Base-by-base conservation (phyloP, 1,140 invertebrate genomes). In the Myzus persicae region DNA sequence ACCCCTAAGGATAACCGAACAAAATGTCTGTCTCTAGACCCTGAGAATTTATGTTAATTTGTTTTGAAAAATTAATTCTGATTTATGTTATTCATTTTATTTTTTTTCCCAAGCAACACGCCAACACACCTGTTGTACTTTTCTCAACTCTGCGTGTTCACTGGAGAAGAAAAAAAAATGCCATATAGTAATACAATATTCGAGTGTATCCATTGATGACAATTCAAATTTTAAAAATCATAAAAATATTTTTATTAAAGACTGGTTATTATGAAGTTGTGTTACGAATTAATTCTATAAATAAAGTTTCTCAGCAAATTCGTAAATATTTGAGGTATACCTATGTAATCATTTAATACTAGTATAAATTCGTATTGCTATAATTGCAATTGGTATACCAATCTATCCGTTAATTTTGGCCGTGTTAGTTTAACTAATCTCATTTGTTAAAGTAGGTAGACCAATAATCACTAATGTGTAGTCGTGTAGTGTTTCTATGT, bases 21-120 rank as follows among this genome's bases (percentile, higher is more conserved):
- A 90, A 54, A 42, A 90, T 42, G 59, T 6, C 59, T n/a, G 85
- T 88, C 14, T 18, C 36, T 42, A n/a, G 26, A 24, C 22, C 20
- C 24, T 91, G n/a, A 20, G 31, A 46, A 42, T 44, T 44, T 42
- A 36, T 91, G 54, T 5, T 31, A 40, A 54, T 54, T 90, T 90
- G 31, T 48, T 48, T 48, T 48, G 46, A 48, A 18, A 18, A 48
- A 18, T 44, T 44, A 76, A 92, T 82, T 92, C 67, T 82, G 76
- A 92, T 92, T 92, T 92, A 92, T 92, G 44, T 38, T 11, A 11
- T 67, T 59, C 51, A 42, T 82, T 92, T n/a, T n/a, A 14, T 84
- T 38, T 38, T 84, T 51, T 91, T n/a, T 51, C n/a, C 36, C 20
- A 1, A 40, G 67, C 7, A 38, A 46, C 24, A 26, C 36, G 54